A percentile compares a stretch with the other conserved stretches of the same genome.
Evolutionary conservation across 2,797 vertebrate species (phyloP).

Genomic region (Diplodus sargus): DNA sequence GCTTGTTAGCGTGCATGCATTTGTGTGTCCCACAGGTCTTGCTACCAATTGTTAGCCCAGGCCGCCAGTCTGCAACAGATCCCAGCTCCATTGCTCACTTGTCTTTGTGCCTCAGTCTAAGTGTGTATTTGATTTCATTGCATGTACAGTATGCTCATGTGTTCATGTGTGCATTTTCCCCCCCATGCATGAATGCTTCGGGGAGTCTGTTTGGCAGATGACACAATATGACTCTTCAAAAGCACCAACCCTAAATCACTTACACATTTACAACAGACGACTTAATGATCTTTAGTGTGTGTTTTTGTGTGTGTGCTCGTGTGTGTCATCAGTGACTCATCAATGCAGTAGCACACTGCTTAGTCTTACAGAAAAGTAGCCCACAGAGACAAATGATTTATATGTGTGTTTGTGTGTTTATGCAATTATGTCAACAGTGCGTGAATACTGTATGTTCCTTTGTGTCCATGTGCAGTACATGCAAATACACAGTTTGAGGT

Average conservation of each 20-base stretch:
- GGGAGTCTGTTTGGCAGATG: conserved; percentile 26
- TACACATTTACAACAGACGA: conserved; percentile 36
- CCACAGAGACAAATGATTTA: conserved; percentile 11
- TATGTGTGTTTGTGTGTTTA: conserved; percentile 10
- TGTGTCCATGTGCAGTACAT: conserved; percentile 1
- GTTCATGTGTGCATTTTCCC: background rate
- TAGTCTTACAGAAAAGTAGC: conserved; percentile 35
- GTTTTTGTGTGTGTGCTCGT: conserved; percentile 2
- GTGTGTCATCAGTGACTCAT: conserved; percentile 70
- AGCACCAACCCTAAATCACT: conserved; percentile 39
- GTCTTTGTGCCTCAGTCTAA: conserved; percentile 22
- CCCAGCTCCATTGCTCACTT: conserved; percentile 30
- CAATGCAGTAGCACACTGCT: conserved; percentile 59
- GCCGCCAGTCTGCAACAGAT: conserved; percentile 35
- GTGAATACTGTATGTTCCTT: conserved; percentile 13
- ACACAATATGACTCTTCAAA: conserved; percentile 25
- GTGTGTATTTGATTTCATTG: conserved; percentile 4
- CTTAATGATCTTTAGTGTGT: conserved; percentile 33
- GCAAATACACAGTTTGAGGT: background rate
- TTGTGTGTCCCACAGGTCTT: conserved; percentile 48
- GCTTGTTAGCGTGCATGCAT: conserved; percentile 26
- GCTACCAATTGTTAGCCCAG: conserved; percentile 46
- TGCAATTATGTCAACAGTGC: conserved; percentile 29
- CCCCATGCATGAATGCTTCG: background rate
- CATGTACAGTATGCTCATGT: background rate